Percentiles rank a stretch among this genome's conserved stretches.
Evolutionary conservation across 2,113 vertebrate genomes (phyloP).

Genomic region (Camelus bactrianus): DNA sequence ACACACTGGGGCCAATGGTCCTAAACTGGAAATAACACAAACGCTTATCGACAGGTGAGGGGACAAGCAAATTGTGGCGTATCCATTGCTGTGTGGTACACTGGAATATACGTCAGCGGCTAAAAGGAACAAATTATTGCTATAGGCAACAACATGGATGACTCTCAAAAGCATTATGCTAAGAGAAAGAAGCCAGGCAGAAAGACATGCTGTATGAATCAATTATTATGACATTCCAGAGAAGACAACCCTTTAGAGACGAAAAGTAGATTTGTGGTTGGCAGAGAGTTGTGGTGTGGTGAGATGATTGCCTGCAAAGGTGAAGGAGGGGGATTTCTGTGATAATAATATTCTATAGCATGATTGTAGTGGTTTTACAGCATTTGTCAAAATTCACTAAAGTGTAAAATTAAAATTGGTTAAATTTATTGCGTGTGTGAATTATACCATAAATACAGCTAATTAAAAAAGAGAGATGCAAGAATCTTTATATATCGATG

Average conservation of each 20-base stretch:
- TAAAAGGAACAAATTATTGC: neutral
- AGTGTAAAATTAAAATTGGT: neutral
- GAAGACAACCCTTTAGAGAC: neutral
- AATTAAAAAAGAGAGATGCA: neutral
- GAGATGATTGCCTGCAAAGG: neutral
- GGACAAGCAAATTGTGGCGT: neutral
- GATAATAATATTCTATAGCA: neutral
- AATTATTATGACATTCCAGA: neutral
- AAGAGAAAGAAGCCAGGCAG: neutral
- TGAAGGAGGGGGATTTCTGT: neutral
- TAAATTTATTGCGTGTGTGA: neutral
- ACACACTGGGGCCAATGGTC: neutral
- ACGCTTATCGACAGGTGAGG: neutral
- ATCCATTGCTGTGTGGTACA: neutral
- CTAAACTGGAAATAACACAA: neutral
- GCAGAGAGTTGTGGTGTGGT: neutral
- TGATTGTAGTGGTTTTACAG: neutral
- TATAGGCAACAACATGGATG: fast-evolving
- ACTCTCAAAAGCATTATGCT: neutral
- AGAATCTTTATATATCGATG: neutral
- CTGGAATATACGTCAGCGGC: neutral
- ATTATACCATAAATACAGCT: neutral
- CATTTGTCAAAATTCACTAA: neutral
- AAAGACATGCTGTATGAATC: neutral
- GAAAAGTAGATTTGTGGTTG: neutral